A percentile compares a stretch with the other conserved stretches of the same genome.
phyloP scores from a whole-genome alignment of 2,113 vertebrate genomes.

The Pseudorhombus dupliciocellatus region DNA sequence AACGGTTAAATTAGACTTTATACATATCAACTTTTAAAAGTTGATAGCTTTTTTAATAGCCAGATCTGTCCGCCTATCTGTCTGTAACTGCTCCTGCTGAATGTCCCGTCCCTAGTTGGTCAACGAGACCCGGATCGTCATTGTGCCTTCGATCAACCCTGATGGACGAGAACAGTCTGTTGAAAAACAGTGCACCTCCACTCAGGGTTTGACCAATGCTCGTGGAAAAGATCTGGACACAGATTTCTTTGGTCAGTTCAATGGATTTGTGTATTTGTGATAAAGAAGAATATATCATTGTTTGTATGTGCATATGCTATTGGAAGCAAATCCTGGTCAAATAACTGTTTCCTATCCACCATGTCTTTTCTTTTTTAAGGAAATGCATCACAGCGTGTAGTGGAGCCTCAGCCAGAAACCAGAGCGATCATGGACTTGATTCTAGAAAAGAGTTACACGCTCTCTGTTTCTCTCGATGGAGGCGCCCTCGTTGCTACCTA shows the following conservation, averaged over 20 bases:
- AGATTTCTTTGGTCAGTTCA: conserved; percentile 90
- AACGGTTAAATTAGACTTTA: not conserved
- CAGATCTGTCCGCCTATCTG: not conserved
- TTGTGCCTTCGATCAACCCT: conserved; percentile 94
- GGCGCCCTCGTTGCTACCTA: conserved; percentile 93
- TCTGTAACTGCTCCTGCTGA: not conserved
- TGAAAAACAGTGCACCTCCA: conserved; percentile 89
- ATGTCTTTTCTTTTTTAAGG: conserved; percentile 69
- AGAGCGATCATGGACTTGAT: conserved; percentile 92
- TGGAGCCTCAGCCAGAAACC: conserved; percentile 87
- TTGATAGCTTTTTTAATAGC: not conserved
- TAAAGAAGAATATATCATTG: not conserved
- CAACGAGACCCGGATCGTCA: conserved; percentile 91
- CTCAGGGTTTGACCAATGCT: conserved; percentile 83
- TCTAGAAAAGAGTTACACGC: conserved; percentile 86
- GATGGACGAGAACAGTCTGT: conserved; percentile 90
- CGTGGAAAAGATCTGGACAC: conserved; percentile 90
- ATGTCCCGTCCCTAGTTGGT: conserved; percentile 82
- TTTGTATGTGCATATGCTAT: not conserved
- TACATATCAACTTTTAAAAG: not conserved
- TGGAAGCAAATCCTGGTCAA: not conserved
- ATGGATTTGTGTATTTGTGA: conserved; percentile 5
- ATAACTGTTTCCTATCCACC: not conserved
- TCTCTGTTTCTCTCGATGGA: conserved; percentile 94
- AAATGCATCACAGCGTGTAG: conserved; percentile 85